Base-by-base conservation (phyloP, 2,113 vertebrate genomes). In the Anolis sagrei region DNA sequence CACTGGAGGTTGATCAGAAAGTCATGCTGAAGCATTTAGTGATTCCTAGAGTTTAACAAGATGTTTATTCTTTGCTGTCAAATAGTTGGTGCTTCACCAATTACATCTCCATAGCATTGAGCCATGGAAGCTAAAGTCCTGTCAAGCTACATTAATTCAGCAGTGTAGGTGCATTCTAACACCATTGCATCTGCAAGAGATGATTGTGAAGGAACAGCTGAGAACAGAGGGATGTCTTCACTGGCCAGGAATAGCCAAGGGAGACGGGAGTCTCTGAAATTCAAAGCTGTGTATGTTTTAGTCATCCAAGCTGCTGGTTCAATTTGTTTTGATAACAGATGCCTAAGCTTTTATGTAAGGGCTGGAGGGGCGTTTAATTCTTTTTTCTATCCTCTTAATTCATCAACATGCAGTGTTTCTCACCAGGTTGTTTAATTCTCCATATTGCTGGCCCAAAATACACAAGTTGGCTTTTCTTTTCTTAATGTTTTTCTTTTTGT, bases 251-350 rank as follows among this genome's bases (percentile, higher is more conserved):
- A 68, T 36, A 68, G 18, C 23, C 64, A 77, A 77, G 23, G 18
- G 48, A 39, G 14, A 39, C 29, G 21, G 36, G 34, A 29, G 48
- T 32, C 75, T 84, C 44, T 84, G 32, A 44, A 78, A 70, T 36
- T 44, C 21, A 64, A 79, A 48, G 27, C 32, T 68, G 68, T 70
- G 64, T 85, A 4, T 72, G 36, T 54, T 84, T 84, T 34, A 79
- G 76, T 72, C 61, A 34, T 73, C 54, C 58, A 79, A 73, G 34
- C 49, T 85, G 34, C 34, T 76, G 44, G 4, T 54, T 36, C 27
- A 58, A 49, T 79, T 85, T 85, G 76, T 79, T 85, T 79, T 85
- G 66, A n/a, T 85, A 70, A 79, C n/a, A 70, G 64, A 85, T 85
- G 64, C 76, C 76, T 39, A 70, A 61, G 66, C 66, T 85, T 79